These are phyloP conservation scores for Drosophila infuscata DNA, from an alignment of 2,888 invertebrate genomes.

Conservation along the genomic window DNA sequence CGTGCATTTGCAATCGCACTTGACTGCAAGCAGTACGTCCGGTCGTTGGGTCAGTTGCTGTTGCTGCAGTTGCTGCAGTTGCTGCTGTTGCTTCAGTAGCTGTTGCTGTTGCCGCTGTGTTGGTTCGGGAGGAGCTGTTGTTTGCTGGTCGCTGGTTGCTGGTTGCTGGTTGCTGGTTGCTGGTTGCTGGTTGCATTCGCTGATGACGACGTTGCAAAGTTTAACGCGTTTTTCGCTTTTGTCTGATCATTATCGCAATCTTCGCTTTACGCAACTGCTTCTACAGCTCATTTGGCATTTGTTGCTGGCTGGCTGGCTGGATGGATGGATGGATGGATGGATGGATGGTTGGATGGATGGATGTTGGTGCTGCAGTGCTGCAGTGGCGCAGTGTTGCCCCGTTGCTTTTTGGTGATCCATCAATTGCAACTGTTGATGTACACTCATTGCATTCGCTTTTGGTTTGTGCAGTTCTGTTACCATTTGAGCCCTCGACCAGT, in stretches of 20 bases:
- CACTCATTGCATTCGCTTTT: constrained; percentile 67
- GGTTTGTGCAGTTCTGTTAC: constrained; percentile 36
- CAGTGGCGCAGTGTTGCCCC: constrained; percentile 26
- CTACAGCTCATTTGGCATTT: constrained; percentile 66
- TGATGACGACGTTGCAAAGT: constrained; percentile 78
- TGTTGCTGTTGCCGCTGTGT: constrained; percentile 1
- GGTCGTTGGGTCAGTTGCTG: constrained; percentile 62
- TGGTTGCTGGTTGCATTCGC: constrained; percentile 36
- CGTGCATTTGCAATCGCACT: constrained; percentile 81
- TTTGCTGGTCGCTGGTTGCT: neutral
- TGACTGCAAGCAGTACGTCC: constrained; percentile 72
- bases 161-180: constrained; percentile 16
- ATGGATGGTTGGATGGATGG: constrained; percentile 13
- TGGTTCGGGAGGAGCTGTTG: constrained; percentile 31
- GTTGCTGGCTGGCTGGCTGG: constrained; percentile 38
- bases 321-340: constrained; percentile 31
- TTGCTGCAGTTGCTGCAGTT: constrained; percentile 16
- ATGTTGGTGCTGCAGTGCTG: constrained; percentile 23
- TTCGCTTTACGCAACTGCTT: constrained; percentile 74
- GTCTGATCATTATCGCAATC: constrained; percentile 79
- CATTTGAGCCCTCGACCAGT: constrained; percentile 52
- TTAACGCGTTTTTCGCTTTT: constrained; percentile 79
- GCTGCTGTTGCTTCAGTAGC: constrained; percentile 3
- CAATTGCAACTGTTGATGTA: constrained; percentile 69
- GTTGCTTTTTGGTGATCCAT: constrained; percentile 61